Base-by-base conservation (phyloP, 2,113 vertebrate species). In the Baryphthengus martii region DNA sequence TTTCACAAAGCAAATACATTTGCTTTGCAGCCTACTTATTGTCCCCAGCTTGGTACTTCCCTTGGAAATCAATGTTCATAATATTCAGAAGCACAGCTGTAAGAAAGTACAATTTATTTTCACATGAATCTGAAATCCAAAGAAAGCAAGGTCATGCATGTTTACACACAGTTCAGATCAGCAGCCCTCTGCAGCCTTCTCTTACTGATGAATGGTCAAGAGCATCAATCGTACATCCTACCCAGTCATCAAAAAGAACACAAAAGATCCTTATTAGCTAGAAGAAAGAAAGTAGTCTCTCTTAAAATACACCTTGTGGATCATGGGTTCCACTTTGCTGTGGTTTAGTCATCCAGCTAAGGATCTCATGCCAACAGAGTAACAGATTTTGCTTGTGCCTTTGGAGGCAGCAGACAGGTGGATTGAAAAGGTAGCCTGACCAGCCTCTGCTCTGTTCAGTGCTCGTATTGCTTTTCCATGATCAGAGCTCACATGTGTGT, bases 401-500 rank as follows among this genome's bases (percentile, higher is more conserved):
- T 49, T 61, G n/a, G 18, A 76, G 31, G 6, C 25, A 82, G 15
- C 6, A 42, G 37, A 23, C 24, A 61, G n/a, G 4, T 17, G 21
- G 8, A 13, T 49, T 72, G 62, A 45, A 85, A 73, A 90, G 24
- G 14, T 31, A 49, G 13, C 6, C 9, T 44, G 13, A 9, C 10
- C 24, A 88, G 10, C 13, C 8, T 72, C 67, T 85, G 28, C 13
- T 59, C 8, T 2, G 0, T 26, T 68, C 62, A 52, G 33, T n/a
- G 31, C 9, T 88, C 75, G 33, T n/a, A 29, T 37, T 35, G 31
- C 28, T 49, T 83, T 85, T 83, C 70, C 25, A 8, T 20, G 6
- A 31, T 2, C 1, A 35, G 24, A 88, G 5, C 37, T 71, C 10
- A 11, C 0, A 0, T 70, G 37, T 20, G 1, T 70, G 37, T 20